Conservation (phyloP, 2,888 invertebrate genomes). For the Pollenia griseotomentosa region DNA sequence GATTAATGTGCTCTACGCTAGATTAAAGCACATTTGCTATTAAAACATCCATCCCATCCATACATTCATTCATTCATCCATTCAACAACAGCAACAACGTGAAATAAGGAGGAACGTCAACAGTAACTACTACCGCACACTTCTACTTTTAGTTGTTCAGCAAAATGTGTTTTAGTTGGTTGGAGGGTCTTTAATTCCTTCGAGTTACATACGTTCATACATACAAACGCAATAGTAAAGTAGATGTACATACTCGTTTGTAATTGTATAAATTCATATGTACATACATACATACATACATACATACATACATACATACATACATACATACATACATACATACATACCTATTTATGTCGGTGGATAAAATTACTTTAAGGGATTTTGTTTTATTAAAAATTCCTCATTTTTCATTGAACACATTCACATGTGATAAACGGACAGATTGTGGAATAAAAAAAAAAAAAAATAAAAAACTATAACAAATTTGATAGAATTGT, state of each 20-base stretch:
- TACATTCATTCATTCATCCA: conserved; percentile 7
- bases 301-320: background rate
- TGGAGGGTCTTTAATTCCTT: too few relatives aligned
- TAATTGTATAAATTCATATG: conserved; percentile 6
- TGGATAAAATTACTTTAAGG: conserved; percentile 48
- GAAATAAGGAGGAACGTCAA: conserved; percentile 12
- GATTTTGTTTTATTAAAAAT: conserved; percentile 62
- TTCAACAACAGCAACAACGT: conserved; percentile 41
- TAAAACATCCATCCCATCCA: conserved; percentile 43
- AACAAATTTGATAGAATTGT: background rate
- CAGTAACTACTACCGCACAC: conserved; percentile 1
- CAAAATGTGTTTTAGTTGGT: too few relatives aligned
- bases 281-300: background rate
- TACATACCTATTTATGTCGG: background rate
- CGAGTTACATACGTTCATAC: too few relatives aligned
- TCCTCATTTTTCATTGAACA: conserved; percentile 59
- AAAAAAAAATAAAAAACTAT: background rate
- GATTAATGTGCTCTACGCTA: conserved; percentile 77
- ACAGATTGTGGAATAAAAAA: conserved; percentile 19
- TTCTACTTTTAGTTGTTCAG: conserved; percentile 27
- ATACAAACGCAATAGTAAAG: too few relatives aligned
- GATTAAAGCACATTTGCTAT: conserved; percentile 77
- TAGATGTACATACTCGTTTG: background rate
- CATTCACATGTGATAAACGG: conserved; percentile 25
- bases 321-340: background rate